phyloP scores from a whole-genome alignment of 2,797 vertebrate species.

The Pogoniulus pusillus region DNA sequence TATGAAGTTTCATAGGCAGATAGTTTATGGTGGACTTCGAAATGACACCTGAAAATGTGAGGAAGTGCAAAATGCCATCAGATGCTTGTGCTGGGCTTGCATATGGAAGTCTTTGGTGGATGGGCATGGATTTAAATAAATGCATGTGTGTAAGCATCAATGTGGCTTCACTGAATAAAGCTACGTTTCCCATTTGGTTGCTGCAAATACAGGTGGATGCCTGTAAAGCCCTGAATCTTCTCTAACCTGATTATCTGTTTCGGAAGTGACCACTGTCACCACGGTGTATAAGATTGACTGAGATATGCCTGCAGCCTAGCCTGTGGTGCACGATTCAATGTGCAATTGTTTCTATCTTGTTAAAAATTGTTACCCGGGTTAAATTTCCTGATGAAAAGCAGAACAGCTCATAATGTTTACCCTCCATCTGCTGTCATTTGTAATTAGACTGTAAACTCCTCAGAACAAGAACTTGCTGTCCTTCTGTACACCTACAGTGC shows the following conservation, averaged over 20 bases:
- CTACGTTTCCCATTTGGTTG: not conserved
- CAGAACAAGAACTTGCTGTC: slow-evolving; percentile 27
- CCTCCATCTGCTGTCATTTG: slow-evolving; percentile 8
- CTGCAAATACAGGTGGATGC: not conserved
- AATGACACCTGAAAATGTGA: not conserved
- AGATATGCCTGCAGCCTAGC: not conserved
- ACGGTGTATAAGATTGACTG: not conserved
- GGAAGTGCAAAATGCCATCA: not conserved
- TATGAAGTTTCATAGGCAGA: not conserved
- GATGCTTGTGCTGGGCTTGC: not conserved
- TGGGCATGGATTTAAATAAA: not conserved
- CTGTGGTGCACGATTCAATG: not conserved
- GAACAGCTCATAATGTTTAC: not conserved
- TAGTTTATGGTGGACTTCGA: not conserved
- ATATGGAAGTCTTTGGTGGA: not conserved
- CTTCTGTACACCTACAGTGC: not conserved
- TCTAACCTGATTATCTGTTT: not conserved
- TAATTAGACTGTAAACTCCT: slow-evolving; percentile 36
- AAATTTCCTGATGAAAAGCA: slow-evolving; percentile 15
- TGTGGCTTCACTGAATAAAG: not conserved
- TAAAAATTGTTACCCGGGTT: slow-evolving; percentile 12
- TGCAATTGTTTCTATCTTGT: not conserved
- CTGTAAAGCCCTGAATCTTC: not conserved
- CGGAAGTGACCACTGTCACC: not conserved
- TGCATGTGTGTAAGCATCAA: rapidly evolving